Base-by-base conservation (phyloP, 1,140 invertebrate species). In the Drosophila lini region DNA sequence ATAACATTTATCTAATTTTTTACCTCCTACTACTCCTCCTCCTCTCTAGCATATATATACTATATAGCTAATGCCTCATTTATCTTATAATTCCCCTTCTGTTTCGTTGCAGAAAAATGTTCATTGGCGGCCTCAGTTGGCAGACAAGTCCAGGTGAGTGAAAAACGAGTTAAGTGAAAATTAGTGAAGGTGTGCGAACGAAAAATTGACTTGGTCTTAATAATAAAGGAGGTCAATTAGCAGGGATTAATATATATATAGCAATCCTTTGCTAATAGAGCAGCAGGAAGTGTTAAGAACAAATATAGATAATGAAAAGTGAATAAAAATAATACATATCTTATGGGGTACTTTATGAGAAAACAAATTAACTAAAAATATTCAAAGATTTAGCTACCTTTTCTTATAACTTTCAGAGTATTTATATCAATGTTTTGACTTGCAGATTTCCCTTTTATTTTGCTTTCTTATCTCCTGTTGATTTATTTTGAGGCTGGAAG, bases 61-160 rank as follows among this genome's bases (percentile, higher is more conserved):
- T 50, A 48, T 75, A 64, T 52, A 47, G 64, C 60, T 82, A 65
- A 79, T 80, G 67, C 55, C 59, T 78, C 45, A 68, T 67, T 80
- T 70, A 73, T 74, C 74, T 79, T 65, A 74, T 92, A 45, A 42
- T 57, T 92, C 36, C 94, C 59, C 28, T 57, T 67, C 40, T 60
- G 34, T 95, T 94, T 94, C 94, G 92, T 97, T 97, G 84, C 95
- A 98, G 98, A 94, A 99, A 99, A 97, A 99, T 99, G 98, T 99
- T 99, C 95, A 98, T 99, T 94, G 98, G 98, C 92, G 98, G 98
- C 89, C 96, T 99, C 90, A 99, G 98, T 94, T 99, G 98, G 98
- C 98, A 99, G 95, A 99, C 98, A 91, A 98, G 98, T 95, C 98
- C 98, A 96, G 98, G 98, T 99, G 95, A 96, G 96, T 90, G 34